Evolutionary conservation across 1,140 invertebrate species (phyloP).

Genomic region (Cotesia glomerata): DNA sequence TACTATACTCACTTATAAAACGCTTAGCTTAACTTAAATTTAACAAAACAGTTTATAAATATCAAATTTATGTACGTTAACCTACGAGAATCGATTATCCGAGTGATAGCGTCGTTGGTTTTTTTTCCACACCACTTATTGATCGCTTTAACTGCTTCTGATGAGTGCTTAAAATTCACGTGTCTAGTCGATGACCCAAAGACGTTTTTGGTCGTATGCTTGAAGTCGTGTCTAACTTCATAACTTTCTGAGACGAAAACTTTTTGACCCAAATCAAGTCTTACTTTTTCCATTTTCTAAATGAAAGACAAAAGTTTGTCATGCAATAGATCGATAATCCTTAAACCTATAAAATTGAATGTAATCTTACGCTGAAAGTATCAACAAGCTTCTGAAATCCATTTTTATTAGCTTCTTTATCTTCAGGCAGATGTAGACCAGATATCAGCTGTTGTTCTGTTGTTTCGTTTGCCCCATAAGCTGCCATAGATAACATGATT

Average conservation of each 20-base stretch:
- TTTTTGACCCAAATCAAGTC: conserved; percentile 42
- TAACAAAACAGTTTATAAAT: neutral
- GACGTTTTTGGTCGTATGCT: neutral
- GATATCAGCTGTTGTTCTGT: conserved; percentile 64
- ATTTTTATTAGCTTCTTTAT: neutral
- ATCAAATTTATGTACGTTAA: conserved; percentile 42
- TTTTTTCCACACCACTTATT: conserved; percentile 76
- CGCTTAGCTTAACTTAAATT: neutral
- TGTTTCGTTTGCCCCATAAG: conserved; percentile 62
- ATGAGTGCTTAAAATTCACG: conserved; percentile 64
- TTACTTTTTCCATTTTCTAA: conserved; percentile 35
- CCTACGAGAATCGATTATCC: conserved; percentile 66
- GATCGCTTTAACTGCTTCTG: conserved; percentile 63
- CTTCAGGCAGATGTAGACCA: conserved; percentile 24
- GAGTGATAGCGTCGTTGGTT: conserved; percentile 75
- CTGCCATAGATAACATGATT: conserved; percentile 65
- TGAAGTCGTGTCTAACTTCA: conserved; percentile 30
- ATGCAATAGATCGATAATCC: no score
- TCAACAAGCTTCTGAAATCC: neutral
- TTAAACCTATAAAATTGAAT: no score
- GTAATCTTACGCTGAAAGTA: neutral
- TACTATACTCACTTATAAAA: neutral
- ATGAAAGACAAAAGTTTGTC: no score
- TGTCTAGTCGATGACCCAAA: conserved; percentile 65
- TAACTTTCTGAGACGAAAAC: conserved; percentile 55